Conservation (phyloP, 2,113 vertebrate genomes). For the Tinamus guttatus region DNA sequence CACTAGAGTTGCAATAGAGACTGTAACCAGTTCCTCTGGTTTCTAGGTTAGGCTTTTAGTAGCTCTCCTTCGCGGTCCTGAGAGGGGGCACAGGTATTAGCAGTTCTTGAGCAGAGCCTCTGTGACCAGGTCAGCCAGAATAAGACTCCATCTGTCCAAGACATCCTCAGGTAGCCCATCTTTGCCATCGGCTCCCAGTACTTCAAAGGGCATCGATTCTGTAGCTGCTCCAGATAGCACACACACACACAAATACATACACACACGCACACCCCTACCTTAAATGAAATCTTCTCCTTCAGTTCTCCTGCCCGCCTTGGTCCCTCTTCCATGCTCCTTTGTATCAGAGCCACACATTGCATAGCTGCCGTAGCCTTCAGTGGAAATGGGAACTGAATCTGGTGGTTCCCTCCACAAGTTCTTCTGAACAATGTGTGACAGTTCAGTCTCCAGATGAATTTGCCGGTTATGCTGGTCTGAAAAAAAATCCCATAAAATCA, state of each 20-base stretch:
- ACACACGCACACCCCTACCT: fast-evolving
- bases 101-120: neutral
- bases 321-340: neutral
- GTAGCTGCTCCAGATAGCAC: neutral
- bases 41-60: neutral
- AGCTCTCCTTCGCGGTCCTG: neutral
- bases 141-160: neutral
- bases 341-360: neutral
- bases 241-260: fast-evolving
- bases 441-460: neutral
- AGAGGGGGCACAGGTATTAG: neutral
- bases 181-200: neutral
- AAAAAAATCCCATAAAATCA: neutral
- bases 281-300: neutral
- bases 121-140: neutral
- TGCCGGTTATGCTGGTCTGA: neutral
- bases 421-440: neutral
- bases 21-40: neutral
- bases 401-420: neutral
- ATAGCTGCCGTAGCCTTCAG: neutral
- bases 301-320: neutral
- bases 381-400: neutral
- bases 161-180: neutral
- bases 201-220: fast-evolving
- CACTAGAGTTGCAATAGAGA: neutral